Percentiles rank a stretch among this genome's conserved stretches.
These are phyloP conservation scores for Hetaerina titia DNA, from an alignment of 2,888 invertebrate species.

Conservation along the genomic window DNA sequence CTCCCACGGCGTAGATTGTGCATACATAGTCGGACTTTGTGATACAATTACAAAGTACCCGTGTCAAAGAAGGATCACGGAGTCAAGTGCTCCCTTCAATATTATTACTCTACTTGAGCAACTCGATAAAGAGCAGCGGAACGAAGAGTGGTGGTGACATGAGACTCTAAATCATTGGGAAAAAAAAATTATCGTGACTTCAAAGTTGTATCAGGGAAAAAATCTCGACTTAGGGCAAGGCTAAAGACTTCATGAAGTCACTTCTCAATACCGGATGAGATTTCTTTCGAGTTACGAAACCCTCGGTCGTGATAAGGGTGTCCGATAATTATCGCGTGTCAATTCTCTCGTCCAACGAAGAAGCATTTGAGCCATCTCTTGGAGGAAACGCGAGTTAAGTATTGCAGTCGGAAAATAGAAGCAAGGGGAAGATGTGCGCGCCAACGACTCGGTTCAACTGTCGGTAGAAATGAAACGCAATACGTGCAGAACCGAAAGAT, in stretches of 20 bases:
- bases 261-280: not conserved
- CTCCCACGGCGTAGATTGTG: slow-evolving; percentile 32
- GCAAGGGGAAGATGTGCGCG: not conserved
- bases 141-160: not conserved
- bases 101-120: slow-evolving; percentile 48
- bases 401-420: not conserved
- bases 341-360: not conserved
- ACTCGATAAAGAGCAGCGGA: not conserved
- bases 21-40: slow-evolving; percentile 53
- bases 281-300: not conserved
- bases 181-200: not conserved
- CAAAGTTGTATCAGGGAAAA: slow-evolving; percentile 40
- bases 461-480: too few relatives aligned
- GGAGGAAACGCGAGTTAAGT: not conserved
- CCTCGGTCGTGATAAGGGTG: slow-evolving; percentile 6
- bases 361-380: not conserved
- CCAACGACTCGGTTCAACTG: too few relatives aligned
- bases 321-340: not conserved
- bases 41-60: slow-evolving; percentile 47
- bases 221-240: not conserved
- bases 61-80: not conserved
- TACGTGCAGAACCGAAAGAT: too few relatives aligned
- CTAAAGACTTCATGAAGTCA: slow-evolving; percentile 14
- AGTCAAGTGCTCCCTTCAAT: not conserved
- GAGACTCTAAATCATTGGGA: not conserved